Evolutionary conservation across 1,140 invertebrate genomes (phyloP), one percentile per base, ranked within the genome.

Genomic region (Nasonia giraulti): DNA sequence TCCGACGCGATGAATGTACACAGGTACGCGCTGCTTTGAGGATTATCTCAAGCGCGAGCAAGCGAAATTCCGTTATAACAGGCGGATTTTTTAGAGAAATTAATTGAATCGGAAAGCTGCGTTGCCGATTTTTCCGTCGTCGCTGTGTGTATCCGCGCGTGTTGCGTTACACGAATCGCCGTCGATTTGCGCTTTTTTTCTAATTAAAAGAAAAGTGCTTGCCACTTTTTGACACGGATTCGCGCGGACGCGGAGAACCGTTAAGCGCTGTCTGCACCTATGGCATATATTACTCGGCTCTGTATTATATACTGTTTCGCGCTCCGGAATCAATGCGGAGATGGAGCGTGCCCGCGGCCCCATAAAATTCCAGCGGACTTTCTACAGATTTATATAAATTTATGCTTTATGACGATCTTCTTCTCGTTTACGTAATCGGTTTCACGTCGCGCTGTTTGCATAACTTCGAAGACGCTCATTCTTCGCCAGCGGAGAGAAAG

Each of bases 91-190:
- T 79, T 37, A 11, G 77, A 14, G 11, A 27, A 79, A 79, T 79
- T 79, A 66, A 66, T 79, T 79, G 50, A 79, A 62, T 66, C 76
- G 47, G 44, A 62, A 62, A 78, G 37, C 47, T 3, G 47, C 47
- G 47, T 50, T 68, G 66, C n/a, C 66, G 66, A 68, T 68, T 68
- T 68, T 68, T 68, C n/a, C 47, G 47, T 0, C 47, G 14, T 14
- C 2, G 47, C 47, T 14, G 12, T 14, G 37, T 27, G 33, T 55
- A 55, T 20, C 5, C 50, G 4, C 50, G 17, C 50, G 17, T 55
- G 4, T 62, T n/a, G 55, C 6, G 14, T 7, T 62, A n/a, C 55
- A 62, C 17, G 6, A 62, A 62, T 62, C 2, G 55, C 55, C 20
- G 20, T 6, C 17, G 20, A 62, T 62, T 62, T 20, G 5, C n/a